Percentiles rank a stretch among this genome's conserved stretches.
These are phyloP conservation scores for Clupea harengus DNA, from an alignment of 2,113 vertebrate genomes.

Conservation along the genomic window DNA sequence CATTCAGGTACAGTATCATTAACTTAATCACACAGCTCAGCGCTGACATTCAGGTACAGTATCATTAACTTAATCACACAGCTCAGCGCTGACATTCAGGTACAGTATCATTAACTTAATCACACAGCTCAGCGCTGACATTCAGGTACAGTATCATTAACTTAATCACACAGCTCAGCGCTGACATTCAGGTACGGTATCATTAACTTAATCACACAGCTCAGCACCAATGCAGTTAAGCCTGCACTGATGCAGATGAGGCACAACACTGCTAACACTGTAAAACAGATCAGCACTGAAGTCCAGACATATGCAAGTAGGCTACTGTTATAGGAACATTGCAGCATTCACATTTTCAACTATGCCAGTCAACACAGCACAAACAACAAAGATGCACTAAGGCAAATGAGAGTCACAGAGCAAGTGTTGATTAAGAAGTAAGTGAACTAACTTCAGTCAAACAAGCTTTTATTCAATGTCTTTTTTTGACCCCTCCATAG, in stretches of 20 bases:
- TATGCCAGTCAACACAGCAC: background rate
- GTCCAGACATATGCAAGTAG: background rate
- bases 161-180: background rate
- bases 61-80: too few species aligned
- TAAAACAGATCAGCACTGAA: background rate
- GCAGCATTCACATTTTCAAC: background rate
- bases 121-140: slow-evolving; percentile 77
- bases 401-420: background rate
- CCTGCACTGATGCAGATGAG: background rate
- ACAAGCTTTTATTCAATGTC: too few species aligned
- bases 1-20: too few species aligned
- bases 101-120: slow-evolving; percentile 76
- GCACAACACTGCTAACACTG: background rate
- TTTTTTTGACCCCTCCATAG: too few species aligned
- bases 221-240: background rate
- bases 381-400: background rate
- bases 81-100: too few species aligned
- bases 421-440: background rate
- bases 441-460: too few species aligned
- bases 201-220: background rate
- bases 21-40: too few species aligned
- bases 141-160: slow-evolving; percentile 65
- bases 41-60: too few species aligned
- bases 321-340: background rate
- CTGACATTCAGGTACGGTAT: background rate